A percentile compares a stretch with the other conserved stretches of the same genome.
phyloP scores from a whole-genome alignment of 30 jellyfish, hydroid and myxozoan genomes.

The Aurelia coerulea region DNA sequence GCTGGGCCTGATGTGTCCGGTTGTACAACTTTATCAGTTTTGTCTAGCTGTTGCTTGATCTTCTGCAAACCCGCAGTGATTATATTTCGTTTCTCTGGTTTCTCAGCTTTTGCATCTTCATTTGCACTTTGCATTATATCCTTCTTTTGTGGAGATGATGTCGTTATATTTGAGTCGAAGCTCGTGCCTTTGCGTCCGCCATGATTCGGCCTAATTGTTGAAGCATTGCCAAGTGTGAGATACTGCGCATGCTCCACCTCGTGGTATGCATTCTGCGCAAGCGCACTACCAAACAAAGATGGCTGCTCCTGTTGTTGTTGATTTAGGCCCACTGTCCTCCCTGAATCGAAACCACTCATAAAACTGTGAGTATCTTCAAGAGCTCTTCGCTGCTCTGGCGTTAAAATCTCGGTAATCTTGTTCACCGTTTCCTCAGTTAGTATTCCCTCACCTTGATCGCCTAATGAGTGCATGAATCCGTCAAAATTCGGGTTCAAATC shows the following conservation, averaged over 20 bases:
- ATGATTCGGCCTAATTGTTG: conserved; percentile 55
- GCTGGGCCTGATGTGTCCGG: conserved; percentile 65
- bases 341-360: conserved; percentile 5
- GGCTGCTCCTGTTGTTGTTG: conserved; percentile 28
- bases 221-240: background rate
- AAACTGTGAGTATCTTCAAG: conserved; percentile 8
- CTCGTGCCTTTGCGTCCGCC: conserved; percentile 21
- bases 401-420: conserved; percentile 47
- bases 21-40: conserved; percentile 17
- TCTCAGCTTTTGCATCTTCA: background rate
- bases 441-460: conserved; percentile 51
- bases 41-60: conserved; percentile 53
- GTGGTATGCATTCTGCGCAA: conserved; percentile 15
- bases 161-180: background rate
- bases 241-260: conserved; percentile 51
- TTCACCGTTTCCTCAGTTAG: conserved; percentile 40
- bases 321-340: conserved; percentile 21
- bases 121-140: conserved; percentile 46
- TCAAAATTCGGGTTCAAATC: conserved; percentile 22
- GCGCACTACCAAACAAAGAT: conserved; percentile 18
- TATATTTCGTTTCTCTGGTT: conserved; percentile 5
- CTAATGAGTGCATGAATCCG: conserved; percentile 45
- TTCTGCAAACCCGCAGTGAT: conserved; percentile 56
- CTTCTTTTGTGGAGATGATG: background rate
- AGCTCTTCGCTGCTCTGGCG: conserved; percentile 32